Evolutionary conservation across 2,888 invertebrate genomes (phyloP), one percentile per base, ranked within the genome.

Genomic region (Dioctria linearis): DNA sequence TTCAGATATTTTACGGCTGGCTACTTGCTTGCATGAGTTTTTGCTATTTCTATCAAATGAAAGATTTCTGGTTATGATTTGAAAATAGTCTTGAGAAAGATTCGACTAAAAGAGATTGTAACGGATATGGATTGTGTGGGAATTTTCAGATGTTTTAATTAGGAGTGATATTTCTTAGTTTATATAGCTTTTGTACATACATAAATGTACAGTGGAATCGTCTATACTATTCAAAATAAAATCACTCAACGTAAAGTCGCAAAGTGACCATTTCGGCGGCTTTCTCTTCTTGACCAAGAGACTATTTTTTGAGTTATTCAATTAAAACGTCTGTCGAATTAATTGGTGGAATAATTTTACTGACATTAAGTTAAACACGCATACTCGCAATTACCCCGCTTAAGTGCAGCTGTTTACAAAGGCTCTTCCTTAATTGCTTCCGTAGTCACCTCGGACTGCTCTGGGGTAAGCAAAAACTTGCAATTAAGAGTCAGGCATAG

Each of bases 381-480:
- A 59, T 4, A 54, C 8, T 54, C 73, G 57, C 57, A 13, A 73
- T 73, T 73, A 39, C 51, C 42, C 54, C 37, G 57, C 39, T 73
- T 42, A 73, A 43, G 57, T 40, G 73, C 73, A 73, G 73, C 73
- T 73, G 73, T 73, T 73, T 73, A 73, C 73, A 73, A 57, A 73
- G 57, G 25, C 57, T 25, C 25, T 25, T 0, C 37, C 57, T 71
- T 73, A 73, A 59, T 73, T 73, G 73, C 73, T 59, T 59, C 73
- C 73, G 73, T 59, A 73, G 40, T 57, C 73, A 73, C 73, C 67
- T 67, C 73, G 54, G 11, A 11, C 11, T n/a, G 6, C 54, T 54
- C 54, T 54, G 54, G n/a, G 25, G 11, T 9, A 46, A 46, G 49
- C 49, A 46, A 51, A 69, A n/a, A 39, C 51, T 37, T n/a, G 73